These are phyloP conservation scores for Gila orcuttii DNA, from an alignment of 2,113 vertebrate genomes.

Conservation along the genomic window DNA sequence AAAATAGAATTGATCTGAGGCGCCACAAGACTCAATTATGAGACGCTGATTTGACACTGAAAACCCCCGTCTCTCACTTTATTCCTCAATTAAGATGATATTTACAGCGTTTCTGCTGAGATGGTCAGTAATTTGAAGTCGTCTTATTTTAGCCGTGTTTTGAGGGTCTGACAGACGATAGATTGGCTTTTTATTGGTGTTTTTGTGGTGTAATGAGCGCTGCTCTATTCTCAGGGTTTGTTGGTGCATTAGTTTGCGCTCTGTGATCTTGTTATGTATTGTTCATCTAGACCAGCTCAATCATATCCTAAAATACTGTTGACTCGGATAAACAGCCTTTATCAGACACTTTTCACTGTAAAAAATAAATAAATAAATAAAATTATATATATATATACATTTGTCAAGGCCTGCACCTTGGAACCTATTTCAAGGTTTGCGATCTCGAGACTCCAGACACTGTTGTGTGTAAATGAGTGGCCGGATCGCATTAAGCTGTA, in stretches of 20 bases:
- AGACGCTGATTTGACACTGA: neutral
- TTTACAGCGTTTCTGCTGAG: neutral
- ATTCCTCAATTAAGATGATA: slow-evolving; percentile 10
- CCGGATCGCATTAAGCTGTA: no score
- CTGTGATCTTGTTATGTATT: neutral
- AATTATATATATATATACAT: no score
- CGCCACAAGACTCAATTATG: neutral
- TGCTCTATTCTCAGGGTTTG: neutral
- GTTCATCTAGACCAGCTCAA: neutral
- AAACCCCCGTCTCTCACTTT: neutral
- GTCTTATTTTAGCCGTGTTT: neutral
- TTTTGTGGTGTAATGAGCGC: neutral
- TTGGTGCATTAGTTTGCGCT: neutral
- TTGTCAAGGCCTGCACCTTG: no score
- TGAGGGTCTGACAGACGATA: neutral
- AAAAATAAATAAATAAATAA: no score
- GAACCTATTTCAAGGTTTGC: no score
- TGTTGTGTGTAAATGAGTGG: no score
- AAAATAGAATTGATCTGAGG: neutral
- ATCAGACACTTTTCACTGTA: neutral
- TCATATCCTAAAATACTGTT: neutral
- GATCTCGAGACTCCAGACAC: no score
- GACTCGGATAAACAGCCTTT: neutral
- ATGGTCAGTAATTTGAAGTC: neutral
- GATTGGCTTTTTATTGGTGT: neutral